phyloP scores from a whole-genome alignment of 2,797 vertebrate genomes.

The Mus spretus region DNA sequence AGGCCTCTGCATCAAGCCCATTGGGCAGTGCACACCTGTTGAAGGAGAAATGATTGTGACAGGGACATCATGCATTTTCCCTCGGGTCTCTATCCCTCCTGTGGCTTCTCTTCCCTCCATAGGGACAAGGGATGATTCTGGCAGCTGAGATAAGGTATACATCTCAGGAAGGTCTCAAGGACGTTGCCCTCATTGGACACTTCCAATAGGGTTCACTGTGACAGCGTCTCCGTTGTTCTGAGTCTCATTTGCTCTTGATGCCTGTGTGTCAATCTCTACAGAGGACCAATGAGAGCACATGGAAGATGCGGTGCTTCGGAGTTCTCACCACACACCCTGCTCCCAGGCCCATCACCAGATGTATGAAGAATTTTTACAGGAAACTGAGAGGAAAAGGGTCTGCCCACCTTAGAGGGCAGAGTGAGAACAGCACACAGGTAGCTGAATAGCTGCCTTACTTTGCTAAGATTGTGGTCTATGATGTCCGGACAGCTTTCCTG shows the following conservation, averaged over 20 bases:
- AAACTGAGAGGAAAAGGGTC: not conserved
- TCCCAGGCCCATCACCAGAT: not conserved
- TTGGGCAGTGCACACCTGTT: rapidly evolving
- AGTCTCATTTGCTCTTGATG: not conserved
- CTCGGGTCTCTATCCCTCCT: not conserved
- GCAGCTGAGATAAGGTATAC: not conserved
- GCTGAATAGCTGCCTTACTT: not conserved
- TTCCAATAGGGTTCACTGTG: not conserved
- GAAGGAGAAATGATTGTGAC: too few species aligned
- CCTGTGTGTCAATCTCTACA: not conserved
- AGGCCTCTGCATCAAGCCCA: not conserved
- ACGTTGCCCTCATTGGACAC: rapidly evolving
- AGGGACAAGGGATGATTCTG: not conserved
- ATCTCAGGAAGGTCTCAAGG: not conserved
- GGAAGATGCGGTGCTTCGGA: not conserved
- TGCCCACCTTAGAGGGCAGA: rapidly evolving
- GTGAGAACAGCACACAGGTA: not conserved
- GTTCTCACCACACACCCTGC: rapidly evolving
- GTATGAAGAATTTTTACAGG: not conserved
- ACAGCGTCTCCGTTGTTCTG: too few species aligned
- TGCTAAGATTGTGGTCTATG: too few species aligned
- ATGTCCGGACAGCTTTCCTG: too few species aligned
- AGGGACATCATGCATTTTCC: not conserved
- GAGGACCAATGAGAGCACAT: not conserved
- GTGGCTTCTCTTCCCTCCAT: not conserved